A percentile compares a stretch with the other conserved stretches of the same genome.
Evolutionary conservation across 2,888 invertebrate species (phyloP).

Genomic region (Drosophila mulleri): DNA sequence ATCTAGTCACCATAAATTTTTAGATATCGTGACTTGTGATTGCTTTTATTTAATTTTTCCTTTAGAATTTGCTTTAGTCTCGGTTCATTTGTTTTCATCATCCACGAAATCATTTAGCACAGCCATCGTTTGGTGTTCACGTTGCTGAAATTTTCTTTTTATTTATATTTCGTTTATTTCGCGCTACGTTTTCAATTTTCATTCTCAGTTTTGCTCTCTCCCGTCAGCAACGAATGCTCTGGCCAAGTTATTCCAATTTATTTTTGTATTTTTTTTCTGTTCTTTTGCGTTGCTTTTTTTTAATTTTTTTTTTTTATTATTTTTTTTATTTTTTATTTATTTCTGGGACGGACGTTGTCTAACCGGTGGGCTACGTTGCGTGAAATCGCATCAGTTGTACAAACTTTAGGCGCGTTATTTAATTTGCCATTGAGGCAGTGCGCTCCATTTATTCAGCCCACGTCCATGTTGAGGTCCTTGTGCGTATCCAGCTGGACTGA

Average conservation of each 20-base stretch:
- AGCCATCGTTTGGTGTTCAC: slow-evolving; percentile 37
- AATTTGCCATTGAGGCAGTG: slow-evolving; percentile 78
- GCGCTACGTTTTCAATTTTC: slow-evolving; percentile 62
- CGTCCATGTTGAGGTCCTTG: slow-evolving; percentile 38
- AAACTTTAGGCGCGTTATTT: slow-evolving; percentile 81
- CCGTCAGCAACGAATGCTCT: slow-evolving; percentile 15
- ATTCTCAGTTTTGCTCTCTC: slow-evolving; percentile 29
- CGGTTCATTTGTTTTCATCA: slow-evolving; percentile 64
- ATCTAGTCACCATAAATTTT: slow-evolving; percentile 16
- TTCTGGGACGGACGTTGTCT: slow-evolving; percentile 32
- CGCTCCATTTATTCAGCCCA: slow-evolving; percentile 73
- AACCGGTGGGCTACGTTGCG: slow-evolving; percentile 70
- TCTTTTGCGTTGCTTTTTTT: background rate
- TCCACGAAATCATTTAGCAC: slow-evolving; percentile 46
- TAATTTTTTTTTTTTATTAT: slow-evolving; percentile 9
- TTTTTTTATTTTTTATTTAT: slow-evolving; percentile 28
- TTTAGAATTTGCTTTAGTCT: slow-evolving; percentile 32
- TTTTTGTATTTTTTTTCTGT: slow-evolving; percentile 9
- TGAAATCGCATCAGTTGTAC: slow-evolving; percentile 79
- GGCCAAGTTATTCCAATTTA: slow-evolving; percentile 29
- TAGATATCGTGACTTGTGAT: slow-evolving; percentile 12
- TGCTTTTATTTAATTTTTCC: slow-evolving; percentile 10
- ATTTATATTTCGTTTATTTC: slow-evolving; percentile 57
- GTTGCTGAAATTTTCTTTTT: slow-evolving; percentile 44
- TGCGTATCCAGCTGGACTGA: slow-evolving; percentile 24